Base-by-base conservation (phyloP, 1,140 invertebrate species). In the Zeugodacus cucurbitae region DNA sequence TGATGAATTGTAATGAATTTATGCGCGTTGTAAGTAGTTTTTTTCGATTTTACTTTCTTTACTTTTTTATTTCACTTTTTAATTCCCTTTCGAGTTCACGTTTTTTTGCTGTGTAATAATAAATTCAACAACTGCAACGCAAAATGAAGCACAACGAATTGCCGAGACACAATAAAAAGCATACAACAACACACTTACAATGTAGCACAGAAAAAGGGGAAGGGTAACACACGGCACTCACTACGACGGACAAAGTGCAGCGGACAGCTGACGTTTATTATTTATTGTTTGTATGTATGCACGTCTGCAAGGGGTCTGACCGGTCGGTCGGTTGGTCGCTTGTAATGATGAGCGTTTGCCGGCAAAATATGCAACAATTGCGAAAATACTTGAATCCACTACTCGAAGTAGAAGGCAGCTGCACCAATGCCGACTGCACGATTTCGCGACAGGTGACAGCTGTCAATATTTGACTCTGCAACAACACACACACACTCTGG, bases 1-100 rank as follows among this genome's bases (percentile, higher is more conserved):
- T 74, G 67, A 74, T 37, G 67, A 74, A 74, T 74, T 74, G 7
- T 74, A 74, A 74, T 74, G 34, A 74, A 74, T 74, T 70, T 74
- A 74, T 74, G 41, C 32, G 20, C 34, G 67, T 74, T 74, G 34
- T 74, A 74, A 74, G 67, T 74, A 22, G 34, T 74, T 74, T 37
- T 37, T 41, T 34, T 11, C 17, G 34, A 22, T 37, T 37, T 74
- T 74, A 29, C 58, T 7, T 26, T 22, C 20, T 20, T 11, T 11
- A 8, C 14, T 41, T 70, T 22, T 22, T 70, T 67, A 22, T 10
- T 11, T 10, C 11, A 4, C 1, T 26, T n/a, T 62, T 62, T 67
- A 34, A 67, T 32, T 14, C 4, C 14, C 26, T 41, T 41, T 74
- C 41, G 14, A 74, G 34, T 41, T 74, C n/a, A 22, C 32, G n/a